These are phyloP conservation scores for Pseudomugil tenellus DNA, from an alignment of 2,797 vertebrate species.

Conservation along the genomic window DNA sequence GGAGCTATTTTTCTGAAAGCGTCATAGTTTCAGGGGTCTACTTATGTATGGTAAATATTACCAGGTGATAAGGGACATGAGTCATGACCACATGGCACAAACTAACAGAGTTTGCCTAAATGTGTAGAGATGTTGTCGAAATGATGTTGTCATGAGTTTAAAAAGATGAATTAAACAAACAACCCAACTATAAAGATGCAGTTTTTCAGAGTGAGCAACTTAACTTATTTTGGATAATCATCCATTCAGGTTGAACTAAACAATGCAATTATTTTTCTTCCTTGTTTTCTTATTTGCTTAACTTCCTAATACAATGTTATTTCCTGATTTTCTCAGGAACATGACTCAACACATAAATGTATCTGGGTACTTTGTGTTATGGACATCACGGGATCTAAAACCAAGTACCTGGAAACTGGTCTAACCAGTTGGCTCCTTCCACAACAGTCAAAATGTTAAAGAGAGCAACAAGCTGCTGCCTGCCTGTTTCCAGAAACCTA, in stretches of 20 bases:
- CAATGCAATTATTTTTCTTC: slow-evolving; percentile 6
- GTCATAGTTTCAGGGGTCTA: slow-evolving; percentile 71
- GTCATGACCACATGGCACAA: slow-evolving; percentile 35
- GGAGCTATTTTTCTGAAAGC: slow-evolving; percentile 16
- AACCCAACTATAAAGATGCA: background rate
- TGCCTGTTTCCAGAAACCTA: slow-evolving; percentile 27
- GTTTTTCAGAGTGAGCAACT: background rate
- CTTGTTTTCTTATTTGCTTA: background rate
- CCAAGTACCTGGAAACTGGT: slow-evolving; percentile 36
- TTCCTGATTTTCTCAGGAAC: background rate
- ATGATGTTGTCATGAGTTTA: background rate
- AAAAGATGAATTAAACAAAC: background rate
- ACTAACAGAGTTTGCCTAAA: slow-evolving; percentile 6
- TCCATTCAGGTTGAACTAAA: too few relatives aligned
- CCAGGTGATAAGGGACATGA: slow-evolving; percentile 12
- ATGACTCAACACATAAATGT: background rate
- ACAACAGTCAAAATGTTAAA: slow-evolving; percentile 34
- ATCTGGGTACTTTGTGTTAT: background rate
- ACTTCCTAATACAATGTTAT: background rate
- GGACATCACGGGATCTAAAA: background rate
- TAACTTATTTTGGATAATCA: too few relatives aligned
- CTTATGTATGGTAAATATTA: slow-evolving; percentile 5
- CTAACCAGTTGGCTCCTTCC: slow-evolving; percentile 59
- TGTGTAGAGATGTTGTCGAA: background rate
- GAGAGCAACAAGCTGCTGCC: slow-evolving; percentile 42